Base-by-base conservation (phyloP, 2,113 vertebrate species). In the Siniperca knerii region DNA sequence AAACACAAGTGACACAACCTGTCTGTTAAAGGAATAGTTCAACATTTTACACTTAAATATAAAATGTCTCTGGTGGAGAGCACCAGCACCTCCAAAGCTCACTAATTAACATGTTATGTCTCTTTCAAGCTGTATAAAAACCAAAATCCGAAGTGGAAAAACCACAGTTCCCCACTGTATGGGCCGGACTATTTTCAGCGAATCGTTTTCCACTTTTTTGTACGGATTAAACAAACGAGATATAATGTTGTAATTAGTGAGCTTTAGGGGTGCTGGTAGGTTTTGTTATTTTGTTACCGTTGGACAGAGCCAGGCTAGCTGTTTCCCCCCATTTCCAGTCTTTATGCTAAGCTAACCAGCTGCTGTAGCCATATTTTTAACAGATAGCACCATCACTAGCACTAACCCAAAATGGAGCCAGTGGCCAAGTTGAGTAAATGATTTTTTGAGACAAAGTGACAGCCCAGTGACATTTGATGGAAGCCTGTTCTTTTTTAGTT, bases 21-120 rank as follows among this genome's bases (percentile, higher is more conserved):
- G 29, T 58, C 12, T 52, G 33, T 29, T 68, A 48, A 80, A 84
- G 57, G 13, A 75, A 46, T 66, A 29, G 42, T 82, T 75, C 12
- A 4, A 58, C 29, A 65, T n/a, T 69, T 12, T 58, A 42, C n/a
- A 10, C 12, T 16, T n/a, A 21, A 44, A 44, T 44, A 2, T 8
- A 44, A 7, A 9, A 7, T 1, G 8, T 44, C 42, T 44, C 42
- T 44, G 42, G 42, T 44, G 42, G 42, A 44, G 42, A 44, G 42
- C 42, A 44, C 42, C 42, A 44, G 42, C 8, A 18, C 33, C n/a
- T 35, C 33, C n/a, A 15, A 16, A 6, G 3, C 16, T 55, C 16
- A 29, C 18, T 12, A 23, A 11, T 25, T 12, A 10, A 42, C 42
- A 50, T 4, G 4, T 72, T 29, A 13, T 9, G 42, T 40, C 23